phyloP scores from a whole-genome alignment of 2,888 invertebrate species.

The Resseliella maxima region DNA sequence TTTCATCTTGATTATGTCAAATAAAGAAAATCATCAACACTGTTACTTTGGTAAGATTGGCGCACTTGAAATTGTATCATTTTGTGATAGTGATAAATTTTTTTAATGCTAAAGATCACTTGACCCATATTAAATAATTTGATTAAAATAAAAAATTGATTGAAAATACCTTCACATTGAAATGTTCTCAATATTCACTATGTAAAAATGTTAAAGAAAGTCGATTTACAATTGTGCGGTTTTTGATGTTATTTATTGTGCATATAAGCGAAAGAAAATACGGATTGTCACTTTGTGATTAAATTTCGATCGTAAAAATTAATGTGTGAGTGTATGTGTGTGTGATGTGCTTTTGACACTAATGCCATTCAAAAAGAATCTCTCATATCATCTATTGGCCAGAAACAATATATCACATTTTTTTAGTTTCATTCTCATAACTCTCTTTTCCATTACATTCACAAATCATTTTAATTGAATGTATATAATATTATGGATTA shows the following conservation, averaged over 20 bases:
- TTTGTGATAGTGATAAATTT: neutral
- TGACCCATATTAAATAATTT: neutral
- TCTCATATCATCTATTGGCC: neutral
- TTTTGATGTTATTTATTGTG: no score
- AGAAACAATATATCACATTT: neutral
- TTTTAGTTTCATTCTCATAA: no score
- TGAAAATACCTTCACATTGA: neutral
- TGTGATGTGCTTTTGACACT: conserved; percentile 16
- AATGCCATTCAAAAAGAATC: conserved; percentile 10
- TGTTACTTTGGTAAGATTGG: no score
- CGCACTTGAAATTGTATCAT: no score
- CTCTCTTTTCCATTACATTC: no score
- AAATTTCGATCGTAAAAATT: no score
- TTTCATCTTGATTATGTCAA: no score
- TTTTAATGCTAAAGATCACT: neutral
- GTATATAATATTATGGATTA: neutral
- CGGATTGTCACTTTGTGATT: neutral
- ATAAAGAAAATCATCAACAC: no score
- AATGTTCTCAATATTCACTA: neutral
- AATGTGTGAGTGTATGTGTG: neutral
- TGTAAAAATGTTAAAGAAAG: neutral
- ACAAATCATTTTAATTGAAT: neutral
- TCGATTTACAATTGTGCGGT: no score
- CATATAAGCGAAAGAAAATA: neutral
- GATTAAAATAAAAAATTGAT: neutral